Evolutionary conservation across 2,888 invertebrate genomes (phyloP), one percentile per base, ranked within the genome.

Genomic region (Cephus sareptanus): DNA sequence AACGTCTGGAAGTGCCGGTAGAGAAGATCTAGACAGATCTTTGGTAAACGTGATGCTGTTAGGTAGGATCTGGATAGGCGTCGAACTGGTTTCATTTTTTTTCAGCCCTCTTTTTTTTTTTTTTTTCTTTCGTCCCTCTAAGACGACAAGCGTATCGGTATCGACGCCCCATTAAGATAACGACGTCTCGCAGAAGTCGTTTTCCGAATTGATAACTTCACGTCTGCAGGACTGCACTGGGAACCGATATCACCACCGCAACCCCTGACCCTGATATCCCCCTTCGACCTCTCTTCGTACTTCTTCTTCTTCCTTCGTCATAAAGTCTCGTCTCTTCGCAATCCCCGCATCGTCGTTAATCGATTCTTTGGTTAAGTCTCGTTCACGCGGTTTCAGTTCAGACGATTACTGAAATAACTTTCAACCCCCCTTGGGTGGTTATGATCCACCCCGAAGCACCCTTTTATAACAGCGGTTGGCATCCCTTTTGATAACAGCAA

Each of bases 151-250:
- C 56, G 23, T 23, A 56, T 56, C 35, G 23, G 75, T 79, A 79
- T 74, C 79, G 68, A 40, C 37, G 70, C 9, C 56, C 76, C 74
- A 79, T 79, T 79, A 79, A 79, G 79, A 79, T 79, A 79, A 77
- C 76, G 34, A 71, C 30, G 76, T 78, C 73, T 69, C 74, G 75
- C 71, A 35, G 40, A 68, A 76, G 76, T 78, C 78, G 76, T 76
- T 78, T 76, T 78, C 56, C 76, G 73, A 73, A 78, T 78, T 73
- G 78, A 78, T 78, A 78, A 78, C 69, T 68, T 69, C 11, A 40
- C 73, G 56, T 40, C 68, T 56, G 30, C 69, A 70, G 75, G 69
- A 74, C 75, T 71, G 70, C 76, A 76, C 30, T 78, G 76, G 56
- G 15, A 30, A 15, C 37, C 74, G 74, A 23, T 74, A 35, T 34